Conservation (phyloP, 2,113 vertebrate genomes). For the Rhea americana region DNA sequence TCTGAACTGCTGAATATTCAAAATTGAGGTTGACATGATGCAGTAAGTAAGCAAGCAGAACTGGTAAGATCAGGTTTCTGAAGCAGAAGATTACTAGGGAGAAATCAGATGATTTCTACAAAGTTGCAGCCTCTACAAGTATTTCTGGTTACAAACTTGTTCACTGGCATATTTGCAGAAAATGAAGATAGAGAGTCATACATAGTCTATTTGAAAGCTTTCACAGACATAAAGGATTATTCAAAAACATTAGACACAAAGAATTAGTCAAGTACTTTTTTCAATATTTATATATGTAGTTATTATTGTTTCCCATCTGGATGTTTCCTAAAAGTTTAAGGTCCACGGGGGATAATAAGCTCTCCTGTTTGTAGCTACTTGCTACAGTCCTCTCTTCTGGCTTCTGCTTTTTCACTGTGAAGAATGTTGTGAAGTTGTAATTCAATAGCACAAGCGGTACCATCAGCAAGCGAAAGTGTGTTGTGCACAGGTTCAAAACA, state of each 20-base stretch:
- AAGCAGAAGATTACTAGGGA: neutral
- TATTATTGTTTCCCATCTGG: neutral
- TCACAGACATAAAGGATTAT: neutral
- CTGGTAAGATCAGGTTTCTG: neutral
- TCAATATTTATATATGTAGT: neutral
- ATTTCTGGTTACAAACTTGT: neutral
- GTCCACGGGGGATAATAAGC: neutral
- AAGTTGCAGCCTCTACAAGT: neutral
- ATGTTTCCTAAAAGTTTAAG: neutral
- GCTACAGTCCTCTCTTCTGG: neutral
- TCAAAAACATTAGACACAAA: neutral
- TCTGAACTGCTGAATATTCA: neutral
- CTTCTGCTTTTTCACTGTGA: neutral
- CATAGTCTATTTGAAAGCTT: neutral
- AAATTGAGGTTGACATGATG: neutral
- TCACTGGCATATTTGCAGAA: neutral
- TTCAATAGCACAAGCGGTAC: conserved; percentile 37
- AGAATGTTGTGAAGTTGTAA: conserved; percentile 21
- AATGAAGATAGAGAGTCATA: neutral
- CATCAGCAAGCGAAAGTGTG: conserved; percentile 9
- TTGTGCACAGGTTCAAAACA: conserved; percentile 19
- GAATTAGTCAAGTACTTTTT: neutral
- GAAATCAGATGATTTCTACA: neutral
- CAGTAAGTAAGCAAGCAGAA: neutral
- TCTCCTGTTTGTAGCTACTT: neutral